Base-by-base conservation (phyloP, 2,797 vertebrate species). In the Eleutherodactylus coqui region DNA sequence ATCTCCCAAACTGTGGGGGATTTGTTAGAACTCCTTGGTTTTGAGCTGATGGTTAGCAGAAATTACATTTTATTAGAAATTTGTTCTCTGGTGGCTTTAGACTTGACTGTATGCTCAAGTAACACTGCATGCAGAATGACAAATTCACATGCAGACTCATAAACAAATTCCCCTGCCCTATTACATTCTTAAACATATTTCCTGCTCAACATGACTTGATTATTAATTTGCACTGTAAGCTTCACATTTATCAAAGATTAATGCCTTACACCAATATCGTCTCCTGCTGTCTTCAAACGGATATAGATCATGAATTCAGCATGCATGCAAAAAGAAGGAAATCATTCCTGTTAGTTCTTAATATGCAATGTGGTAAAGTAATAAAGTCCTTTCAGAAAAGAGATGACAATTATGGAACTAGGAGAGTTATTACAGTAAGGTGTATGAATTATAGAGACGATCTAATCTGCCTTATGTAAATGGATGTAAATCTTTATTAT, bases 191-290 rank as follows among this genome's bases (percentile, higher is more conserved):
- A 11, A 27, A 73, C 45, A 73, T 73, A 45, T 43, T 73, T n/a
- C 13, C 70, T 11, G 70, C 70, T 5, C 70, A 27, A 38, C 9
- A 43, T 32, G 11, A 27, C n/a, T 45, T 73, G 70, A 73, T 73
- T 43, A 73, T 27, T 72, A 79, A 70, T 85, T 85, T 85, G 27
- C 51, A 45, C 41, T 53, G 32, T 49, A 58, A 79, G 84, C 19
- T 16, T 70, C 64, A 79, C 62, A 79, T 58, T 79, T 79, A 79
- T 85, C 72, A 85, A 79, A 79, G 41, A 79, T 85, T 72, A 79
- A 80, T 85, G 49, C 32, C 27, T 14, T 32, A 29, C 29, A 73
- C 36, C 21, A 67, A 73, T 67, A 67, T 51, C 14, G 49, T 19
- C 14, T 51, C 84, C 75, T 11, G 36, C 67, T 80, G 76, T 34